Percentiles rank a stretch among this genome's conserved stretches.
phyloP scores from a whole-genome alignment of 2,888 invertebrate species.

The Metallyticus violacea region DNA sequence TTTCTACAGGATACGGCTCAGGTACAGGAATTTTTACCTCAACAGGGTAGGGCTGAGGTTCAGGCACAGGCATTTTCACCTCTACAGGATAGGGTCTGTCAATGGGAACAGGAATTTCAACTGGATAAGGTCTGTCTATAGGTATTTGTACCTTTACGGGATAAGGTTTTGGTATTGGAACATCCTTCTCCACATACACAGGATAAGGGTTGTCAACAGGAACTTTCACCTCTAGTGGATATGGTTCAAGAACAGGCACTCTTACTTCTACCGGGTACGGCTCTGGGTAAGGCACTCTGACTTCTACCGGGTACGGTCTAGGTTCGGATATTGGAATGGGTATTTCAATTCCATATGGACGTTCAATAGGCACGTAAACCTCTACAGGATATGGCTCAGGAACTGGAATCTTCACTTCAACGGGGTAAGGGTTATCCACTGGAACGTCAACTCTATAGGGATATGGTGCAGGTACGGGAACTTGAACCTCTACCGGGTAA shows the following conservation, averaged over 20 bases:
- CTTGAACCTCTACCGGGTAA: slow-evolving; percentile 60
- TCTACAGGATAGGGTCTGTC: slow-evolving; percentile 54
- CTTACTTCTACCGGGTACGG: slow-evolving; percentile 40
- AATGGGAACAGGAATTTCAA: slow-evolving; percentile 52
- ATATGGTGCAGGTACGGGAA: slow-evolving; percentile 62
- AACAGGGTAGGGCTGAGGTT: slow-evolving; percentile 11
- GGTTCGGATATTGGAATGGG: slow-evolving; percentile 62
- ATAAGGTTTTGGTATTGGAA: slow-evolving; percentile 46
- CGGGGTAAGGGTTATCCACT: slow-evolving; percentile 54
- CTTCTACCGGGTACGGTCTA: slow-evolving; percentile 55
- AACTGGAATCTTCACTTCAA: slow-evolving; percentile 62
- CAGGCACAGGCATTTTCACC: slow-evolving; percentile 58
- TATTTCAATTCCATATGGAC: slow-evolving; percentile 71
- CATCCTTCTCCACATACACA: not conserved
- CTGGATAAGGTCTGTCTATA: slow-evolving; percentile 58
- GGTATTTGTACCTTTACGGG: slow-evolving; percentile 35
- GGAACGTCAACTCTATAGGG: slow-evolving; percentile 32
- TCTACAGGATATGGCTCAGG: slow-evolving; percentile 40
- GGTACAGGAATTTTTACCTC: slow-evolving; percentile 15
- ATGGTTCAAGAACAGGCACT: slow-evolving; percentile 15
- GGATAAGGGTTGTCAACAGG: slow-evolving; percentile 8
- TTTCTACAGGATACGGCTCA: not conserved
- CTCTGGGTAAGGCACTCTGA: slow-evolving; percentile 44
- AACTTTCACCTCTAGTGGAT: slow-evolving; percentile 12
- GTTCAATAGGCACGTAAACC: slow-evolving; percentile 64